A percentile compares a stretch with the other conserved stretches of the same genome.
These are phyloP conservation scores for Dolichotis patagonum DNA, from an alignment of 2,113 vertebrate genomes.

Conservation along the genomic window DNA sequence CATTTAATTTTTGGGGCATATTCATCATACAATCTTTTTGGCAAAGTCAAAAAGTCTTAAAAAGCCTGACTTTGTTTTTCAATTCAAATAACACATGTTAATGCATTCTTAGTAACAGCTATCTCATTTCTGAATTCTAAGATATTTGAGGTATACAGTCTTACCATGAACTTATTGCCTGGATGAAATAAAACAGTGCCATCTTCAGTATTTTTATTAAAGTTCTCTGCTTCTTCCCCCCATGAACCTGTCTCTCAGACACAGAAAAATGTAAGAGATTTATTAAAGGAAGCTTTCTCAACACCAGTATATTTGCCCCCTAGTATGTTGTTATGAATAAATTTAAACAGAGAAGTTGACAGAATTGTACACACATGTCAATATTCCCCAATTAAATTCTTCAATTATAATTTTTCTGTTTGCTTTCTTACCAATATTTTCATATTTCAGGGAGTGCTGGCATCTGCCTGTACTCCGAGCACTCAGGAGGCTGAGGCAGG, in stretches of 20 bases:
- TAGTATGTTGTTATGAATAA: slow-evolving; percentile 24
- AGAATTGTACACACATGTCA: not conserved
- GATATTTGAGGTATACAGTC: not conserved
- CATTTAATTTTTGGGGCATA: not conserved
- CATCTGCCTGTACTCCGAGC: too few species aligned
- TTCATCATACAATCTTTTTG: not conserved
- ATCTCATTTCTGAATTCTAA: slow-evolving; percentile 50
- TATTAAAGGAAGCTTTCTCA: not conserved
- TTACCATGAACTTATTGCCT: not conserved
- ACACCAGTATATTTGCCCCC: not conserved
- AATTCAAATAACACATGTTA: slow-evolving; percentile 22
- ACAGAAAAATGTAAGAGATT: not conserved
- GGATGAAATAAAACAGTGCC: not conserved
- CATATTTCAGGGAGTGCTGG: not conserved
- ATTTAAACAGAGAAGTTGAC: slow-evolving; percentile 6
- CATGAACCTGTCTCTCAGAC: not conserved
- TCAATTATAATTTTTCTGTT: slow-evolving; percentile 10
- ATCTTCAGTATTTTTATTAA: not conserved
- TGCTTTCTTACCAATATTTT: not conserved
- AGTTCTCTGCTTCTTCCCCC: not conserved
- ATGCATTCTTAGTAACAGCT: slow-evolving; percentile 10
- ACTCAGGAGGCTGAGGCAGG: too few species aligned
- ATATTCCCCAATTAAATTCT: not conserved
- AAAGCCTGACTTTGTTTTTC: slow-evolving; percentile 47
- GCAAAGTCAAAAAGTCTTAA: not conserved